Percentiles rank a stretch among this genome's conserved stretches.
Conservation (phyloP, 2,797 vertebrate species). For the Echeneis naucrates region DNA sequence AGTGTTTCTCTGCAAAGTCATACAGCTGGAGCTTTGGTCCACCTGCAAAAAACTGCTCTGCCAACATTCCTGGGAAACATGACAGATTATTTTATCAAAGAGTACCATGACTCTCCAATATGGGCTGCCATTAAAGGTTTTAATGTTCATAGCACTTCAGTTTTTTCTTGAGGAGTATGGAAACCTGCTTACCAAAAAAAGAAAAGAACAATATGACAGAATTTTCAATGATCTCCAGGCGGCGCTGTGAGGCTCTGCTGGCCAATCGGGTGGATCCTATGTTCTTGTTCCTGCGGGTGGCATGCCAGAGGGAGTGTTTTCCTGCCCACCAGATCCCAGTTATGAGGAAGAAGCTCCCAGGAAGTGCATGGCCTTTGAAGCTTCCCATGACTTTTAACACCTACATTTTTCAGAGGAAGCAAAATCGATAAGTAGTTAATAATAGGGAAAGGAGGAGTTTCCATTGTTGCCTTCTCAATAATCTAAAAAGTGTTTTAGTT, state of each 20-base stretch:
- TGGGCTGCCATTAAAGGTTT: neutral
- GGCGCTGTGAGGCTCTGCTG: constrained; percentile 88
- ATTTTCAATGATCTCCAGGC: constrained; percentile 90
- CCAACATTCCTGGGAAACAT: constrained; percentile 86
- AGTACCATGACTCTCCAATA: neutral
- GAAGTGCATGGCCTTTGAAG: constrained; percentile 93
- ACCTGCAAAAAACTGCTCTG: constrained; percentile 89
- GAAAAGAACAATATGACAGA: constrained; percentile 85
- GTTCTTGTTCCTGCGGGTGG: constrained; percentile 89
- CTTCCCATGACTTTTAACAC: constrained; percentile 84
- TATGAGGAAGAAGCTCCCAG: constrained; percentile 91
- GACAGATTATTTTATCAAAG: constrained; percentile 5
- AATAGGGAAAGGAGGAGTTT: neutral
- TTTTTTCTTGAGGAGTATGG: neutral
- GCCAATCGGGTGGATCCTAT: constrained; percentile 84
- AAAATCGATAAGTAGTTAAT: neutral
- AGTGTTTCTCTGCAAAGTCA: constrained; percentile 86
- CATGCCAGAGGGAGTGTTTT: constrained; percentile 89
- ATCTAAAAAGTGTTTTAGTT: neutral
- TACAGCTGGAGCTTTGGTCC: constrained; percentile 90
- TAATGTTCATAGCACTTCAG: neutral
- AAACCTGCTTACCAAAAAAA: constrained; percentile 86
- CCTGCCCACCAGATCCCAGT: constrained; percentile 92
- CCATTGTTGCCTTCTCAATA: neutral
- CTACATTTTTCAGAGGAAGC: constrained; percentile 24